Evolutionary conservation across 2,888 invertebrate genomes (phyloP).

Genomic region (Callyntrura guangdongensis): DNA sequence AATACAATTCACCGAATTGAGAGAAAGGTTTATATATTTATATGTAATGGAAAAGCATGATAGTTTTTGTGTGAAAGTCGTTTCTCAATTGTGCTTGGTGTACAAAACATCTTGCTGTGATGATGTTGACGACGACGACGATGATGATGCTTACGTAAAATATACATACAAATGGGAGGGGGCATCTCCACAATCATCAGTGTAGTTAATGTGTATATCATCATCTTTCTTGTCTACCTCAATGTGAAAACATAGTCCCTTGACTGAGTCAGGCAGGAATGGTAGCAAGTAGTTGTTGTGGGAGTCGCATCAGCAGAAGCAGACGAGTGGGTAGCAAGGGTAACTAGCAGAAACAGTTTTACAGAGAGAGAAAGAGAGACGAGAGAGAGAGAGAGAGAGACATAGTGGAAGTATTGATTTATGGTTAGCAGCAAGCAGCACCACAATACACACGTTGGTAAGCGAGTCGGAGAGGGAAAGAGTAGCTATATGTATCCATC

Average conservation of each 20-base stretch:
- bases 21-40: conserved; percentile 38
- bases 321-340: conserved; percentile 32
- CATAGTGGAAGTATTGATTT: conserved; percentile 80
- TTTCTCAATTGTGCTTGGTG: conserved; percentile 58
- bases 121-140: neutral
- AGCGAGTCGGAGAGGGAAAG: conserved; percentile 39
- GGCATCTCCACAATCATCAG: conserved; percentile 69
- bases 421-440: conserved; percentile 76
- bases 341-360: conserved; percentile 51
- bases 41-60: conserved; percentile 39
- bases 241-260: conserved; percentile 61
- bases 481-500: conserved; percentile 64
- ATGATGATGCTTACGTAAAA: conserved; percentile 51
- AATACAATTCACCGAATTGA: conserved; percentile 27
- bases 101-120: conserved; percentile 39
- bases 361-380: too few relatives aligned
- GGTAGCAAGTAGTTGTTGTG: conserved; percentile 35
- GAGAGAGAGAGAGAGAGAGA: conserved; percentile 58
- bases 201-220: conserved; percentile 78
- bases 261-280: conserved; percentile 61
- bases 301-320: conserved; percentile 19
- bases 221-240: conserved; percentile 73
- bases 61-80: conserved; percentile 46
- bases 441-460: conserved; percentile 64
- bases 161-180: conserved; percentile 71